Evolutionary conservation across 2,113 vertebrate genomes (phyloP), one percentile per base, ranked within the genome.

Genomic region (Typhlomys cinereus): DNA sequence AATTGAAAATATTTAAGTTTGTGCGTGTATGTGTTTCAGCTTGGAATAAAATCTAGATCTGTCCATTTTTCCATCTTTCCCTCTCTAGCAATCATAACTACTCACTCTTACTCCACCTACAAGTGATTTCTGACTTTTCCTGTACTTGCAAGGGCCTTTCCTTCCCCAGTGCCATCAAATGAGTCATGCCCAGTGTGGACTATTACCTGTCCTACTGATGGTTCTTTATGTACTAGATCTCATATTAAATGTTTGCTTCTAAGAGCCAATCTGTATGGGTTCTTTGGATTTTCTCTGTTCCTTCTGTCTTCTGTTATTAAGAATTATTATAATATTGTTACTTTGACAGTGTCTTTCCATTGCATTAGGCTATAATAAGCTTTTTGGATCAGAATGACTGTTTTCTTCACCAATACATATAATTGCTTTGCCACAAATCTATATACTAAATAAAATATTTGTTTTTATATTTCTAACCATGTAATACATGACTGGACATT

Each of bases 51-150:
- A 54, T 36, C n/a, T 46, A 10, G 18, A 41, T 20, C 46, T 88
- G n/a, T 50, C 23, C 71, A 0, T 29, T 62, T 31, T 23, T 62
- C 31, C 36, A 7, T 36, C 36, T 87, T 73, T 18, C 27, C 41
- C n/a, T 41, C 44, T 6, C 59, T 44, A 62, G 34, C 48, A 78
- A 41, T 74, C 12, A 14, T 62, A n/a, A 17, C 25, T 67, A 13
- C 67, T 64, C 48, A 67, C 31, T 79, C n/a, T 44, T 89, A 59
- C 44, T n/a, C n/a, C n/a, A n/a, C n/a, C 67, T 44, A 76, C 3
- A 69, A 21, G 70, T 93, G 46, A 64, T 82, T 85, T 91, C 75
- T 54, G 66, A 41, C 29, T 90, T 57, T 76, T 88, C 23, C 39
- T 67, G 64, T 57, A 82, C 46, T 91, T 52, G 15, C 5, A 44